phyloP scores from a whole-genome alignment of 2,797 vertebrate species.

The Sparidentex hasta region DNA sequence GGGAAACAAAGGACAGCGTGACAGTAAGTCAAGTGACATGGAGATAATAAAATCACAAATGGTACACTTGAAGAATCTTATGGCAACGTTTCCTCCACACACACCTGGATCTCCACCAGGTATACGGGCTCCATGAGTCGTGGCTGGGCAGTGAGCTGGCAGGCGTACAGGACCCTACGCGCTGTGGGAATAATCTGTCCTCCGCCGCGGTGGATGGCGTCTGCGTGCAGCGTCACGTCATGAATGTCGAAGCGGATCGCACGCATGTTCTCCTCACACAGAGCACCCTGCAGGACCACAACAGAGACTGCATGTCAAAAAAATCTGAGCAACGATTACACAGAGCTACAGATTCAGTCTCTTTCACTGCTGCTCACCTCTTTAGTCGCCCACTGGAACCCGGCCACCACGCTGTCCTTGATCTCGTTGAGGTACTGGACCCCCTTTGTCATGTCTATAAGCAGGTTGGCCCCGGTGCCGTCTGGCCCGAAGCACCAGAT shows the following conservation, averaged over 20 bases:
- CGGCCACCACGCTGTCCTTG: slow-evolving; percentile 97
- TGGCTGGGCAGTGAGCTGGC: slow-evolving; percentile 93
- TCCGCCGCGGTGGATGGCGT: slow-evolving; percentile 95
- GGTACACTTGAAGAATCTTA: too few species aligned
- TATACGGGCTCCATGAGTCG: slow-evolving; percentile 96
- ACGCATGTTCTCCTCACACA: slow-evolving; percentile 97
- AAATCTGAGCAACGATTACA: not conserved
- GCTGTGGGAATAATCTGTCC: slow-evolving; percentile 98
- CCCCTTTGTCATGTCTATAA: slow-evolving; percentile 95
- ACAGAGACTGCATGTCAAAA: not conserved
- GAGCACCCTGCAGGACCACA: slow-evolving; percentile 85
- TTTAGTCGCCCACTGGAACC: slow-evolving; percentile 98
- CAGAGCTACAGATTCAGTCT: not conserved
- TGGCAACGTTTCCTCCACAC: not conserved
- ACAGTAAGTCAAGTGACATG: not conserved
- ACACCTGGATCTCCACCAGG: slow-evolving; percentile 97
- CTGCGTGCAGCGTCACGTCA: slow-evolving; percentile 94
- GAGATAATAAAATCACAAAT: too few species aligned
- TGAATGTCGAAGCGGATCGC: slow-evolving; percentile 92
- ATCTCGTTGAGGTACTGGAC: slow-evolving; percentile 99
- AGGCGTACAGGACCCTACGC: slow-evolving; percentile 92
- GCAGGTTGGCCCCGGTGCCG: slow-evolving; percentile 92
- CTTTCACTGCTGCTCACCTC: slow-evolving; percentile 84
- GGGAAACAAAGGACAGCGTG: too few species aligned
- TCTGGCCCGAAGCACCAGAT: slow-evolving; percentile 99